These are phyloP conservation scores for Esox lucius DNA, from an alignment of 2,797 vertebrate genomes.

Conservation along the genomic window DNA sequence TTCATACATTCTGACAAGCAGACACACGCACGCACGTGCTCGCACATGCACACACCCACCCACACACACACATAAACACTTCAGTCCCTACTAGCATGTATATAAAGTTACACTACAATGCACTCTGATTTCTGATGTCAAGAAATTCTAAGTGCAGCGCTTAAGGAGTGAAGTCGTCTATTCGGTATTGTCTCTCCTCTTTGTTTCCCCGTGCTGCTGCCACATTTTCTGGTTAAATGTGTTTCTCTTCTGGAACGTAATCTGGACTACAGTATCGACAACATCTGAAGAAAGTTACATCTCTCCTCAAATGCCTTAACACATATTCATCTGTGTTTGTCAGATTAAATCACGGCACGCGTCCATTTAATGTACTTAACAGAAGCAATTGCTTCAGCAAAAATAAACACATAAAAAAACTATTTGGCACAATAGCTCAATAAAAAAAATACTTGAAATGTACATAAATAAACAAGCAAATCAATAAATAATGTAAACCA, in stretches of 20 bases:
- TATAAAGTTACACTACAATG: conserved; percentile 68
- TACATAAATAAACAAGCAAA: conserved; percentile 67
- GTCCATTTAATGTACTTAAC: conserved; percentile 48
- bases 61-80: conserved; percentile 19
- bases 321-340: conserved; percentile 40
- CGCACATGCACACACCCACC: conserved; percentile 3
- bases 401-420: conserved; percentile 57
- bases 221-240: conserved; percentile 41
- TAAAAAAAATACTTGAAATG: conserved; percentile 64
- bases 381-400: conserved; percentile 64
- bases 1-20: conserved; percentile 10
- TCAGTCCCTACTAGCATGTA: conserved; percentile 60
- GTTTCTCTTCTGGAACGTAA: conserved; percentile 50
- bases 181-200: conserved; percentile 27
- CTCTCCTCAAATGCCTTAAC: conserved; percentile 42
- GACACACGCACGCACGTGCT: conserved; percentile 7
- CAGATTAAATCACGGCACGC: conserved; percentile 44
- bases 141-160: conserved; percentile 36
- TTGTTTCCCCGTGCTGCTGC: conserved; percentile 33
- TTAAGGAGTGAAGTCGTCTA: conserved; percentile 45
- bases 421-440: conserved; percentile 67
- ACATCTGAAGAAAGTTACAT: conserved; percentile 40
- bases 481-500: conserved; percentile 60
- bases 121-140: conserved; percentile 32
- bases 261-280: conserved; percentile 17